phyloP scores from a whole-genome alignment of 2,797 vertebrate species.

The Phataginus tetradactyla region DNA sequence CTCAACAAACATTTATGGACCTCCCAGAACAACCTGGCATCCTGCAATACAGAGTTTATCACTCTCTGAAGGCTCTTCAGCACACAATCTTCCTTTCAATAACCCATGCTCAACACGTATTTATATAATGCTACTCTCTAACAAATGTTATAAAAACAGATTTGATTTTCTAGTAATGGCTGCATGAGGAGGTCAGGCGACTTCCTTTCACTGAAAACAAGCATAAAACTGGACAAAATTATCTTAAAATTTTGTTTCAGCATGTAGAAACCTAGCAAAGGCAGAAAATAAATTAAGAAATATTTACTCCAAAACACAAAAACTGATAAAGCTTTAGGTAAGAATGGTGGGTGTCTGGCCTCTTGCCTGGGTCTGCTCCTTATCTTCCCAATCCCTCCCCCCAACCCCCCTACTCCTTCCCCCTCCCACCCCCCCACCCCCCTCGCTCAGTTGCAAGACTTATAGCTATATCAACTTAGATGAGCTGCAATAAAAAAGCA shows the following conservation, averaged over 20 bases:
- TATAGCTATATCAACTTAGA: neutral
- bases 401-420: neutral
- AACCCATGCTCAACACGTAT: neutral
- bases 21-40: neutral
- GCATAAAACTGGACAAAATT: neutral
- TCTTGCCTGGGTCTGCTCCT: neutral
- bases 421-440: neutral
- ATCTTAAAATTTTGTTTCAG: neutral
- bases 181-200: neutral
- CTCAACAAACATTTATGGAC: constrained; percentile 6
- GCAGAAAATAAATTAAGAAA: neutral
- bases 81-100: neutral
- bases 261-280: neutral
- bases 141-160: neutral
- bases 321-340: neutral
- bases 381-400: neutral
- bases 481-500: neutral
- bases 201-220: neutral
- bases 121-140: neutral
- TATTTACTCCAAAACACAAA: neutral
- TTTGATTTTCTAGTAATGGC: neutral
- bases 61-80: neutral
- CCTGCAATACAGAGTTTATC: neutral
- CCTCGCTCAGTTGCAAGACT: neutral
- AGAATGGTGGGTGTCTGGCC: neutral